Conservation (phyloP, 2,888 invertebrate genomes). For the Lacanobia wlatinum region DNA sequence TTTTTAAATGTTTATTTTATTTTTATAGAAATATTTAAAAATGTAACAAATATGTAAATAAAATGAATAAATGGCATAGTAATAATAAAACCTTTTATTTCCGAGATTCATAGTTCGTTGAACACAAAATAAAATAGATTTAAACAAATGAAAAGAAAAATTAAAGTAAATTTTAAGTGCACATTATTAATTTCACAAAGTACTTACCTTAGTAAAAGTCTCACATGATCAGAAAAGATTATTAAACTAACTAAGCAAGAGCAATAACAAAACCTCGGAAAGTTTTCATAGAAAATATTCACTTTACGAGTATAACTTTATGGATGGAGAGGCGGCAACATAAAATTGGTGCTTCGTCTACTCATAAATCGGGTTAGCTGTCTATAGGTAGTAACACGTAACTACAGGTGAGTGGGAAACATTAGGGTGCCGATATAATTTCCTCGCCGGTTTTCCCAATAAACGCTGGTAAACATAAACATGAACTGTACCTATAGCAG, state of each 20-base stretch:
- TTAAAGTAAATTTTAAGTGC: no score
- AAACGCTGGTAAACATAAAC: neutral
- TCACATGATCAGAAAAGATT: slow-evolving; percentile 12
- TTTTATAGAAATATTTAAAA: no score
- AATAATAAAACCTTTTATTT: no score
- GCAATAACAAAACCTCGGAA: slow-evolving; percentile 31
- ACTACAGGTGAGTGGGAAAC: slow-evolving; percentile 10
- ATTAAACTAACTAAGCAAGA: slow-evolving; percentile 27
- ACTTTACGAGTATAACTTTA: slow-evolving; percentile 61
- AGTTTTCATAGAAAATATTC: slow-evolving; percentile 70
- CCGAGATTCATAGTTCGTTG: no score
- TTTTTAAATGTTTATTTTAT: no score
- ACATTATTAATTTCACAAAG: no score
- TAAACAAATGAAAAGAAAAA: no score
- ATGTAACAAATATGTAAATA: no score
- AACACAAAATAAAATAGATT: no score
- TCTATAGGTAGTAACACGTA: slow-evolving; percentile 23
- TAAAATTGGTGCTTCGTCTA: slow-evolving; percentile 74
- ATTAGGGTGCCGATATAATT: neutral
- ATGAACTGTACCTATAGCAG: neutral
- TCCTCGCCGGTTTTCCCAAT: neutral
- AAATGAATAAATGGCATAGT: no score
- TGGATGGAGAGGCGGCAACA: slow-evolving; percentile 71
- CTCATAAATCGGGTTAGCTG: slow-evolving; percentile 79
- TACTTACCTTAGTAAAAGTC: slow-evolving; percentile 1